phyloP scores from a whole-genome alignment of 2,797 vertebrate genomes.

The Chaetodon trifasciatus region DNA sequence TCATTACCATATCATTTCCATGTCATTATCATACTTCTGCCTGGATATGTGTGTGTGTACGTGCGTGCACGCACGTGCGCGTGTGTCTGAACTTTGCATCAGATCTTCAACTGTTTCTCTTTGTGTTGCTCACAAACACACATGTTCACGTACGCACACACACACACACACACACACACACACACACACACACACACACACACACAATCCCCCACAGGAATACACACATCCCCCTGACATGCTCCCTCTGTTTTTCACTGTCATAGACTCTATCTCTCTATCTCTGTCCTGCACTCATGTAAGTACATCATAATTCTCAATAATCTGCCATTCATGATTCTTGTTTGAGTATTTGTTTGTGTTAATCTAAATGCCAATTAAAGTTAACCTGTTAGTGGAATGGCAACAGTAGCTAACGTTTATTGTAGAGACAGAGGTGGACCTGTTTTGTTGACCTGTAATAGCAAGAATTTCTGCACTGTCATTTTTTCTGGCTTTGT shows the following conservation, averaged over 20 bases:
- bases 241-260: constrained; percentile 65
- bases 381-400: constrained; percentile 36
- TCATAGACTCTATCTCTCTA: constrained; percentile 66
- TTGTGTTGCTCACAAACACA: constrained; percentile 55
- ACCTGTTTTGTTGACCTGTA: not conserved
- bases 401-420: not conserved
- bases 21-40: constrained; percentile 81
- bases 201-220: constrained; percentile 49
- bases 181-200: constrained; percentile 21
- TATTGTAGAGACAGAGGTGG: constrained; percentile 8
- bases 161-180: constrained; percentile 13
- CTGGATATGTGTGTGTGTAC: constrained; percentile 42
- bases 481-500: not conserved
- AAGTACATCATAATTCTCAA: constrained; percentile 67
- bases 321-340: constrained; percentile 70
- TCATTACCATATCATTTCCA: constrained; percentile 89
- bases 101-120: constrained; percentile 77
- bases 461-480: not conserved
- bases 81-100: constrained; percentile 74
- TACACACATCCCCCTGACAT: constrained; percentile 63
- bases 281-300: constrained; percentile 65
- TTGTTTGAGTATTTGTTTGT: constrained; percentile 54
- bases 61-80: constrained; percentile 29
- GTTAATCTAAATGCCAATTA: constrained; percentile 66
- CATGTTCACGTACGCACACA: constrained; percentile 28